These are phyloP conservation scores for Luperina nickerlii DNA, from an alignment of 2,888 invertebrate genomes.

Conservation along the genomic window DNA sequence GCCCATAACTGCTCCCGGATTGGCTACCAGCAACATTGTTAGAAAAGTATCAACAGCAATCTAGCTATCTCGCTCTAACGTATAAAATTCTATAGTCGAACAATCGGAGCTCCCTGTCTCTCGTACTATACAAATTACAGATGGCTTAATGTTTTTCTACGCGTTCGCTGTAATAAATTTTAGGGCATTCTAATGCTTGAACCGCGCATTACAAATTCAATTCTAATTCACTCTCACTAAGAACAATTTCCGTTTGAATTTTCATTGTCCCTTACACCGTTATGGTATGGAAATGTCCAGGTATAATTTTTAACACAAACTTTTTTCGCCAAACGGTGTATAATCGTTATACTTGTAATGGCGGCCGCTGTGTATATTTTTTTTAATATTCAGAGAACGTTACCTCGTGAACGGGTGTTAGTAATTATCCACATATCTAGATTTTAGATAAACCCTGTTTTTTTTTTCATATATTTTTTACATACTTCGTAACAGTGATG, in stretches of 20 bases:
- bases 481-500: conserved; percentile 78
- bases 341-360: conserved; percentile 84
- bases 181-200: conserved; percentile 76
- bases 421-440: conserved; percentile 87
- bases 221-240: background rate
- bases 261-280: conserved; percentile 59
- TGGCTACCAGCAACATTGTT: conserved; percentile 83
- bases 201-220: conserved; percentile 55
- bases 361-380: conserved; percentile 73
- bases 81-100: conserved; percentile 48
- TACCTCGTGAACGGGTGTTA: conserved; percentile 81
- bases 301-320: conserved; percentile 86
- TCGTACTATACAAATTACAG: conserved; percentile 83
- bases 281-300: conserved; percentile 49
- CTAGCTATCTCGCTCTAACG: conserved; percentile 77
- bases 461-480: conserved; percentile 67
- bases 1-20: conserved; percentile 83
- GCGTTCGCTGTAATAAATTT: conserved; percentile 78
- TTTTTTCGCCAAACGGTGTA: conserved; percentile 82
- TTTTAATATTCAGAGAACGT: conserved; percentile 83
- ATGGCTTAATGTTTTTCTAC: conserved; percentile 87
- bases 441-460: conserved; percentile 84
- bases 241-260: conserved; percentile 52
- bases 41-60: conserved; percentile 70
- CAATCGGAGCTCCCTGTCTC: conserved; percentile 74